Percentiles rank a stretch among this genome's conserved stretches.
Conservation (phyloP, 1,140 invertebrate species). For the Nephila pilipes region DNA sequence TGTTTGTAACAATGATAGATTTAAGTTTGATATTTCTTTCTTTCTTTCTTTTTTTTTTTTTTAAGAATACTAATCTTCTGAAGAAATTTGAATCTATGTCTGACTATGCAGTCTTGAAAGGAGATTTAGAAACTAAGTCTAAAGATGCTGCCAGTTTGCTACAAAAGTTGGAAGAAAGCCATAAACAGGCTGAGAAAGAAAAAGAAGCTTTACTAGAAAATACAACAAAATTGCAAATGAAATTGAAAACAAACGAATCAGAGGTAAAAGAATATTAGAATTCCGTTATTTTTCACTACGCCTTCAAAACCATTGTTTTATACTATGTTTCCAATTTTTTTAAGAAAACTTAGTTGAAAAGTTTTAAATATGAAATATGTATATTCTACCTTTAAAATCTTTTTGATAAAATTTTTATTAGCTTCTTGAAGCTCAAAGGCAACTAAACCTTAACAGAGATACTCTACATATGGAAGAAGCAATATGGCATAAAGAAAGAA, state of each 20-base stretch:
- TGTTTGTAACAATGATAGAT: too few species aligned
- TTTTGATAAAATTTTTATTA: too few species aligned
- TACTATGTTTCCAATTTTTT: too few species aligned
- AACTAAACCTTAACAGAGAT: slow-evolving; percentile 22
- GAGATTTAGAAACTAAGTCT: slow-evolving; percentile 31
- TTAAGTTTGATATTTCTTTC: too few species aligned
- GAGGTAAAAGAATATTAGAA: neutral
- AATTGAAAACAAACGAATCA: slow-evolving; percentile 18
- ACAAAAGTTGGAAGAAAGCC: slow-evolving; percentile 17
- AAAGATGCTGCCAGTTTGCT: slow-evolving; percentile 12
- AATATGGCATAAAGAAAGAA: slow-evolving; percentile 64
- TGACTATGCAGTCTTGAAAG: slow-evolving; percentile 69
- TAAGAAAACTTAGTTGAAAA: too few species aligned
- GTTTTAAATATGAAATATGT: neutral
- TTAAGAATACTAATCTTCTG: slow-evolving; percentile 56
- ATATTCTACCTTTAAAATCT: neutral
- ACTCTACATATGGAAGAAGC: slow-evolving; percentile 30
- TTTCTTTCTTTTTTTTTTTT: neutral
- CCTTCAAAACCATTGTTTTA: too few species aligned
- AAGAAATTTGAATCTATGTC: slow-evolving; percentile 71
- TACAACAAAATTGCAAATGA: slow-evolving; percentile 25
- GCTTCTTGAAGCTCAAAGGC: slow-evolving; percentile 38
- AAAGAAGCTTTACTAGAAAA: slow-evolving; percentile 8
- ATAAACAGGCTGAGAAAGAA: slow-evolving; percentile 6
- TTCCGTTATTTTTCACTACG: neutral